Conservation (phyloP, 2,113 vertebrate genomes). For the Syngnathus typhle region DNA sequence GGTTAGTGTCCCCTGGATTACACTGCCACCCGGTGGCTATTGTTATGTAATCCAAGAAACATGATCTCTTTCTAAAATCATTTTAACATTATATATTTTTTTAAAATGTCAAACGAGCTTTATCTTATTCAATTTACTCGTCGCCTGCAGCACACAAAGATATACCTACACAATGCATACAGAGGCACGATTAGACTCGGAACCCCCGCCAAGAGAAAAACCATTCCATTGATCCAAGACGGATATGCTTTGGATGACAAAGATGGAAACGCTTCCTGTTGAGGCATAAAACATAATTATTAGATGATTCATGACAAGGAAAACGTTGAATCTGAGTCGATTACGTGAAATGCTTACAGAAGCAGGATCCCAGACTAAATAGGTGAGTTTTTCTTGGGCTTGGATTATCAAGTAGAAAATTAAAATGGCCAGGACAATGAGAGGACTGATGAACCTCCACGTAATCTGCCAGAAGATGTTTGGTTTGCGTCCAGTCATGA, state of each 20-base stretch:
- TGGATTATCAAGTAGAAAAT: slow-evolving; percentile 83
- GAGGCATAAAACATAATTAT: background rate
- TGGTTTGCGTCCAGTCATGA: slow-evolving; percentile 75
- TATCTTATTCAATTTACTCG: background rate
- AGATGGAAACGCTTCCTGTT: slow-evolving; percentile 15
- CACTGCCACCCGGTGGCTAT: background rate
- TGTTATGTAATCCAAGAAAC: background rate
- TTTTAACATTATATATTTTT: too few species aligned
- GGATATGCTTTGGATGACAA: slow-evolving; percentile 57
- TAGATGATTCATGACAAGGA: background rate
- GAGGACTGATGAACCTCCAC: slow-evolving; percentile 82
- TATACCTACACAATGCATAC: slow-evolving; percentile 68
- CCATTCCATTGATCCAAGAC: slow-evolving; percentile 71
- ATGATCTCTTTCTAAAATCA: too few species aligned
- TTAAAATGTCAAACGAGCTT: background rate
- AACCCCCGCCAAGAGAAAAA: slow-evolving; percentile 74
- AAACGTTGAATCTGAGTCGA: background rate
- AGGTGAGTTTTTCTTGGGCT: slow-evolving; percentile 71
- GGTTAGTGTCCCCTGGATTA: background rate
- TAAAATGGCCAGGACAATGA: slow-evolving; percentile 85
- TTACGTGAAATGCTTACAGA: slow-evolving; percentile 69
- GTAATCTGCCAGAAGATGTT: slow-evolving; percentile 87
- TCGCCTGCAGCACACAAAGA: slow-evolving; percentile 48
- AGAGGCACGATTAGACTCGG: slow-evolving; percentile 72
- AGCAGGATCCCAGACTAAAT: slow-evolving; percentile 79